Conservation (phyloP, 2,888 invertebrate genomes). For the Drosophila subsilvestris region DNA sequence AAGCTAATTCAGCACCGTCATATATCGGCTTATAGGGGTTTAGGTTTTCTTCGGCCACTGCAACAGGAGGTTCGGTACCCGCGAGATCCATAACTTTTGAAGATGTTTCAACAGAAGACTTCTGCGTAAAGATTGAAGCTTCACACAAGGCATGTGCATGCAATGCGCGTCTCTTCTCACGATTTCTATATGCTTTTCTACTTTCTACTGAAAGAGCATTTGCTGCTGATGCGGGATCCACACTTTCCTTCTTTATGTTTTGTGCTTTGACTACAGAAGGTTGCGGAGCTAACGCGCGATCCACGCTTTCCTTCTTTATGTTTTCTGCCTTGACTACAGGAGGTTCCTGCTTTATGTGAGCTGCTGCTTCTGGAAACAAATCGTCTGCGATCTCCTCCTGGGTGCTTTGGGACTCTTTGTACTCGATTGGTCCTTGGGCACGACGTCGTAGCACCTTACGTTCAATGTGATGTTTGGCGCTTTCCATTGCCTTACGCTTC, state of each 20-base stretch:
- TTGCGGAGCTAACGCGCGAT: not conserved
- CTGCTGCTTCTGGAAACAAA: not conserved
- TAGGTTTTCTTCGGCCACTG: not conserved
- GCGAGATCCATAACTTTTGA: not conserved
- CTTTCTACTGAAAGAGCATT: too few species aligned
- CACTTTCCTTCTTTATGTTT: not conserved
- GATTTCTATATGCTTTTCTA: not conserved
- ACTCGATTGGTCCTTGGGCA: slow-evolving; percentile 58
- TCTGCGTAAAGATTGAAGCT: not conserved
- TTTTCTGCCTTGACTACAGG: not conserved
- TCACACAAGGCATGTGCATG: not conserved
- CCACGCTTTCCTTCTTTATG: not conserved
- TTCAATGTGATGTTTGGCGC: slow-evolving; percentile 58
- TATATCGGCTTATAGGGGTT: too few species aligned
- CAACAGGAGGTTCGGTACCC: not conserved
- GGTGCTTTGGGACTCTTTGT: slow-evolving; percentile 73
- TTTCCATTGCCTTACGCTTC: slow-evolving; percentile 71
- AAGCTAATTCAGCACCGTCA: too few species aligned
- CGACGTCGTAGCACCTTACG: slow-evolving; percentile 56
- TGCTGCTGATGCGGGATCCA: not conserved
- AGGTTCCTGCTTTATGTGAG: not conserved
- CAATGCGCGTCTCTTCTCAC: too few species aligned
- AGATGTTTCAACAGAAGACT: not conserved
- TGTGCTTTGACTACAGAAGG: too few species aligned
- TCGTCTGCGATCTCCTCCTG: slow-evolving; percentile 51